Percentiles rank a stretch among this genome's conserved stretches.
phyloP scores from a whole-genome alignment of 2,797 vertebrate genomes.

The Eulemur mongoz region DNA sequence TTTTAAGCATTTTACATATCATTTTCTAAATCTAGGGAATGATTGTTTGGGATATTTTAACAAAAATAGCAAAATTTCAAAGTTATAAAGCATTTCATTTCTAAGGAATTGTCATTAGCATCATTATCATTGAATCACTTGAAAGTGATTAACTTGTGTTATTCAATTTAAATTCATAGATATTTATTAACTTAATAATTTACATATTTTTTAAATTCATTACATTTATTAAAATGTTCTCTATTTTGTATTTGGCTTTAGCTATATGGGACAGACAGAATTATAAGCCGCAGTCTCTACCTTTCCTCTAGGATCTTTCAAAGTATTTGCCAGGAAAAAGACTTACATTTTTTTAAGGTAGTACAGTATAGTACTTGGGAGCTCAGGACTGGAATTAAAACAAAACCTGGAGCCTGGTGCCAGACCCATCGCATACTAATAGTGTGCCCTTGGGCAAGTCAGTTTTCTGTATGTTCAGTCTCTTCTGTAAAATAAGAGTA shows the following conservation, averaged over 20 bases:
- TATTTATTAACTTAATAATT: background rate
- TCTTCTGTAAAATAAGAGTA: slow-evolving; percentile 15
- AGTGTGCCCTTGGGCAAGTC: background rate
- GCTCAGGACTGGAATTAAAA: background rate
- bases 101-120: background rate
- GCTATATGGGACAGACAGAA: background rate
- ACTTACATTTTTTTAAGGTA: background rate
- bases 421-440: background rate
- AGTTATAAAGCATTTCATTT: slow-evolving; percentile 14
- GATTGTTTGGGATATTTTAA: slow-evolving; percentile 25
- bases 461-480: background rate
- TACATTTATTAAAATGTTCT: background rate
- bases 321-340: background rate
- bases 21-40: slow-evolving; percentile 46
- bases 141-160: background rate
- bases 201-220: background rate
- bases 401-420: background rate
- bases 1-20: slow-evolving; percentile 9
- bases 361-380: background rate
- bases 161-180: background rate
- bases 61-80: slow-evolving; percentile 6
- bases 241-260: slow-evolving; percentile 42
- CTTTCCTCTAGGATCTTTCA: background rate
- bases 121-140: background rate
- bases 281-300: background rate